These are phyloP conservation scores for Philopotamus ludificatus DNA, from an alignment of 1,140 invertebrate genomes.

Conservation along the genomic window DNA sequence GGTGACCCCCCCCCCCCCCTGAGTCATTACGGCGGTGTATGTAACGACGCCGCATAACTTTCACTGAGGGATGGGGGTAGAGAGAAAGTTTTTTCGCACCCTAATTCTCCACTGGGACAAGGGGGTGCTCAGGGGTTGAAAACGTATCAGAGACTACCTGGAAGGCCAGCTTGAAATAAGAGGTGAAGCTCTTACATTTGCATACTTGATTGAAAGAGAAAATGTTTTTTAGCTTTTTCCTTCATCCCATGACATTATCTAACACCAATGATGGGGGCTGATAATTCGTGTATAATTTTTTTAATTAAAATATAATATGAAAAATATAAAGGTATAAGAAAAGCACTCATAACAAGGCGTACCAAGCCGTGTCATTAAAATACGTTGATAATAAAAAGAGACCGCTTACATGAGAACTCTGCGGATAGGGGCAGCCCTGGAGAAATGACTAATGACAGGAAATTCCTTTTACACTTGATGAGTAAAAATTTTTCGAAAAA, in stretches of 20 bases:
- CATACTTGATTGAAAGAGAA: slow-evolving; percentile 33
- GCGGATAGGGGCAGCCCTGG: background rate
- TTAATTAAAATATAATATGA: no score
- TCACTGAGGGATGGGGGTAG: slow-evolving; percentile 31
- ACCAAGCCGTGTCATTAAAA: background rate
- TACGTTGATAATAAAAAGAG: background rate
- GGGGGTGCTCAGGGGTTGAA: slow-evolving; percentile 5
- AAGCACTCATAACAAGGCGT: background rate
- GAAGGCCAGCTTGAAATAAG: slow-evolving; percentile 19
- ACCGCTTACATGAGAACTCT: background rate
- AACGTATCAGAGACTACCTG: slow-evolving; percentile 12
- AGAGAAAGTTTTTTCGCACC: slow-evolving; percentile 40
- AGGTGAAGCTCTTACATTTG: slow-evolving; percentile 22
- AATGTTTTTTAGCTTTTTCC: slow-evolving; percentile 9
- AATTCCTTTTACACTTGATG: slow-evolving; percentile 19
- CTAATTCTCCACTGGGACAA: slow-evolving; percentile 13
- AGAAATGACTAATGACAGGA: slow-evolving; percentile 27
- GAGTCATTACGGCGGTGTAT: slow-evolving; percentile 37
- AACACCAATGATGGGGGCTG: no score
- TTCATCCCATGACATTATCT: background rate
- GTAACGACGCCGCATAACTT: slow-evolving; percentile 41
- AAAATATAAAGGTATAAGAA: no score
- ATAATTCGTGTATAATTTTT: no score
- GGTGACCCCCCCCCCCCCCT: slow-evolving; percentile 8
- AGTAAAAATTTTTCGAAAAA: slow-evolving; percentile 19